Evolutionary conservation across 2,888 invertebrate genomes (phyloP).

Genomic region (Meandrusa payeni): DNA sequence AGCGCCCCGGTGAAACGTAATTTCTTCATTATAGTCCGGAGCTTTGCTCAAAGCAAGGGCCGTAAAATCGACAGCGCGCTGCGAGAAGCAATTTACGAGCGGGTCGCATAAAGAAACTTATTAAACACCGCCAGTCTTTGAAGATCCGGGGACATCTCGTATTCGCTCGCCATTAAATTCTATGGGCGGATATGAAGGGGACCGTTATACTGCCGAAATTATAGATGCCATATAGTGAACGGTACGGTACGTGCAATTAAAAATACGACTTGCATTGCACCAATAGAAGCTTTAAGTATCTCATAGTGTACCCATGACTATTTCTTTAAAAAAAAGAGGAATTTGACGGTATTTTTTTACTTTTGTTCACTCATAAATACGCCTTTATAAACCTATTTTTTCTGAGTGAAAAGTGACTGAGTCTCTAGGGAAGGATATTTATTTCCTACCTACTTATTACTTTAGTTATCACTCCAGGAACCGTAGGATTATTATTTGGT

Average conservation of each 20-base stretch:
- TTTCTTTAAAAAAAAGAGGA: too few species aligned
- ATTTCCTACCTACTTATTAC: too few species aligned
- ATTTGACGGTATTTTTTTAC: too few species aligned
- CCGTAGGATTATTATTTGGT: too few species aligned
- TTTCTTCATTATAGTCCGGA: slow-evolving; percentile 41
- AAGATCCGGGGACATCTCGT: slow-evolving; percentile 19
- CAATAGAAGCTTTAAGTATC: too few species aligned
- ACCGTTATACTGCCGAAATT: slow-evolving; percentile 15
- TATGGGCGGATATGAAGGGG: slow-evolving; percentile 12
- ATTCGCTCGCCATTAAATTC: slow-evolving; percentile 15
- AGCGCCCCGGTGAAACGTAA: slow-evolving; percentile 38
- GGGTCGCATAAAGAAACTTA: slow-evolving; percentile 30
- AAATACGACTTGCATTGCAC: too few species aligned
- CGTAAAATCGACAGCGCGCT: slow-evolving; percentile 52
- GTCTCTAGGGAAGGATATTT: too few species aligned
- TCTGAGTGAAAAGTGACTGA: too few species aligned
- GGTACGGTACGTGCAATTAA: too few species aligned
- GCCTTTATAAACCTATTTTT: too few species aligned
- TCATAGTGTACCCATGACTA: not conserved
- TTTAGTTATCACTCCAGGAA: too few species aligned
- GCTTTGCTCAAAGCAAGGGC: slow-evolving; percentile 45
- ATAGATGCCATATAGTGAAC: slow-evolving; percentile 5
- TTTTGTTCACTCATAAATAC: too few species aligned
- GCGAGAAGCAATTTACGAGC: slow-evolving; percentile 60
- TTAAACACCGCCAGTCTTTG: slow-evolving; percentile 19